Conservation (phyloP, 2,888 invertebrate genomes). For the Drosophila paracracens region DNA sequence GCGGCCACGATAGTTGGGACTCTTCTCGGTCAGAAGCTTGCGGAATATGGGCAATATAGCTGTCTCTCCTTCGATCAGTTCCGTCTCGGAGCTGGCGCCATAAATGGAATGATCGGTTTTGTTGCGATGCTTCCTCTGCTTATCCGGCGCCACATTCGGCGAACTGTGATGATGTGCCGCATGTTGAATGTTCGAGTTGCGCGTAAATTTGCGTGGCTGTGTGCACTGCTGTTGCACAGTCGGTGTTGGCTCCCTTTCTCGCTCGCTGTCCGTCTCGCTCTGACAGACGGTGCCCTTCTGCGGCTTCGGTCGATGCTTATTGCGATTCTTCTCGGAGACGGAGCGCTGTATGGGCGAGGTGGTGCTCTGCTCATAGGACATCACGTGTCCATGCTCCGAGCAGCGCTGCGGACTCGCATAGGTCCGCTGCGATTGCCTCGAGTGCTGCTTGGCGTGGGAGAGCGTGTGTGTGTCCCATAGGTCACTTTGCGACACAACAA, state of each 20-base stretch:
- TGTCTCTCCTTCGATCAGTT: conserved; percentile 90
- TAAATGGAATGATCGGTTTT: conserved; percentile 86
- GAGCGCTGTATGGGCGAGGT: conserved; percentile 87
- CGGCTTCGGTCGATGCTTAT: conserved; percentile 85
- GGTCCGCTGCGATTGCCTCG: conserved; percentile 84
- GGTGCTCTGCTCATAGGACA: conserved; percentile 79
- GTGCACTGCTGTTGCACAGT: conserved; percentile 75
- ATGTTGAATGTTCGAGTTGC: conserved; percentile 82
- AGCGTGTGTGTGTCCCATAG: conserved; percentile 89
- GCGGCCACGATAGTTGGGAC: conserved; percentile 87
- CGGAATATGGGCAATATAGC: conserved; percentile 96
- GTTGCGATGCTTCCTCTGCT: conserved; percentile 82
- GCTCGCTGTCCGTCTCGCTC: conserved; percentile 86
- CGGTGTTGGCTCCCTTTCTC: conserved; percentile 83
- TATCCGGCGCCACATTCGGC: conserved; percentile 87
- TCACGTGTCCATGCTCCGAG: conserved; percentile 84
- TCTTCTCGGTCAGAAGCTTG: conserved; percentile 94
- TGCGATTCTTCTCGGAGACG: conserved; percentile 88
- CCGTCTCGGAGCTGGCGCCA: conserved; percentile 93
- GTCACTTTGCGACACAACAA: conserved; percentile 89
- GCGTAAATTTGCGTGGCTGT: conserved; percentile 81
- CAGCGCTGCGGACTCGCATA: conserved; percentile 84
- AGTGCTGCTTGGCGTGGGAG: conserved; percentile 85
- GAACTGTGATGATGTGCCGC: conserved; percentile 88
- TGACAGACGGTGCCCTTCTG: conserved; percentile 86